Evolutionary conservation across 2,113 vertebrate genomes (phyloP).

Genomic region (Pseudopodoces humilis): DNA sequence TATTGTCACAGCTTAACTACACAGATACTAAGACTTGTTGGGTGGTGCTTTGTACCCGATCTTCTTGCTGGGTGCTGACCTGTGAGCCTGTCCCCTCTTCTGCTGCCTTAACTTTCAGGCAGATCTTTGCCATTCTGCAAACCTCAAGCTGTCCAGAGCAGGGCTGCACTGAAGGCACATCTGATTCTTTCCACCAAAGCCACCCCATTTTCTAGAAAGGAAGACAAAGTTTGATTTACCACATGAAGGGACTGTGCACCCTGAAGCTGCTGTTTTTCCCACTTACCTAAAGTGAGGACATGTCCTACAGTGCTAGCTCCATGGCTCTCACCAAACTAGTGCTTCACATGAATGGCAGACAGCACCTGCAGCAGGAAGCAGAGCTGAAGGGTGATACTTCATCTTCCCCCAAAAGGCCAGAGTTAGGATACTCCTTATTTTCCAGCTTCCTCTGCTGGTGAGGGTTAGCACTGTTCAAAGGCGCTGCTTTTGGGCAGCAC

Average conservation of each 20-base stretch:
- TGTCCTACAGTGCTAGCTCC: not conserved
- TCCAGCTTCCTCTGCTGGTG: not conserved
- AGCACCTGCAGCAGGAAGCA: not conserved
- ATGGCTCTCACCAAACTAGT: rapidly evolving
- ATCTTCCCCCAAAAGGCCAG: not conserved
- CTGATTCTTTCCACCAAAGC: not conserved
- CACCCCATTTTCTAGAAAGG: not conserved
- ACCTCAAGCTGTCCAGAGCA: rapidly evolving
- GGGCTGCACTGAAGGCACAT: rapidly evolving
- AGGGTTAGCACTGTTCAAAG: not conserved
- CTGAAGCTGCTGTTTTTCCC: not conserved
- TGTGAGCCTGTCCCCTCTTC: not conserved
- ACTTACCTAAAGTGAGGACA: not conserved
- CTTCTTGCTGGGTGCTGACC: not conserved
- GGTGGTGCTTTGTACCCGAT: not conserved
- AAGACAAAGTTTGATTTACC: not conserved
- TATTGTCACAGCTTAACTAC: not conserved
- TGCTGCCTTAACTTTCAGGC: rapidly evolving
- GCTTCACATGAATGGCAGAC: not conserved
- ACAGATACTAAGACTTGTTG: not conserved
- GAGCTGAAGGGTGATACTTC: not conserved
- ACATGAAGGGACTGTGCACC: not conserved
- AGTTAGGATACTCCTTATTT: not conserved
- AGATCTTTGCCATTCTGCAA: not conserved
- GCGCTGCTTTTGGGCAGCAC: not conserved